Evolutionary conservation across 92 coral and sea anemone genomes (phyloP).

Genomic region (Phenganax stokvisi): DNA sequence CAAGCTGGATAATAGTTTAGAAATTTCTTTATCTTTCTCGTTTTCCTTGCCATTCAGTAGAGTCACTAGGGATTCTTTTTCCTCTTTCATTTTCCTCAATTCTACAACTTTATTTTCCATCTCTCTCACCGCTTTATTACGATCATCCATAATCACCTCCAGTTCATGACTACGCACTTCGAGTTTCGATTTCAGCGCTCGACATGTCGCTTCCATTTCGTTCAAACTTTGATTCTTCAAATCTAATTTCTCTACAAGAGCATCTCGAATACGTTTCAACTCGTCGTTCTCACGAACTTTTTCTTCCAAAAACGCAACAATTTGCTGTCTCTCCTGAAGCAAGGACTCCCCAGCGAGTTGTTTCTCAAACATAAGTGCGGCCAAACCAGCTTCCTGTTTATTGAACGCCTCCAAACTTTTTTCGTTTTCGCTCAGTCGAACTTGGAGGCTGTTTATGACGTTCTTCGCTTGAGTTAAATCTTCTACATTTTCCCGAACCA

Average conservation of each 20-base stretch:
- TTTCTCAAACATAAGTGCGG: slow-evolving; percentile 73
- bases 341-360: slow-evolving; percentile 80
- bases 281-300: slow-evolving; percentile 68
- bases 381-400: slow-evolving; percentile 80
- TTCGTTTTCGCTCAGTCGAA: slow-evolving; percentile 76
- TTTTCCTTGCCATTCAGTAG: slow-evolving; percentile 83
- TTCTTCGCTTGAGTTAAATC: slow-evolving; percentile 52
- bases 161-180: slow-evolving; percentile 72
- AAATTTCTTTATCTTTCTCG: slow-evolving; percentile 81
- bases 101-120: slow-evolving; percentile 70
- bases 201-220: slow-evolving; percentile 57
- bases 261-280: slow-evolving; percentile 80
- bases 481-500: slow-evolving; percentile 47
- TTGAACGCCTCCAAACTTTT: slow-evolving; percentile 66
- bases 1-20: slow-evolving; percentile 76
- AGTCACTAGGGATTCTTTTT: slow-evolving; percentile 67
- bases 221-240: slow-evolving; percentile 67
- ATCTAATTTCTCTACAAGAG: slow-evolving; percentile 75
- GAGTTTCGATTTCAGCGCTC: slow-evolving; percentile 22
- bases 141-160: slow-evolving; percentile 80
- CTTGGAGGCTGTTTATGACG: slow-evolving; percentile 53
- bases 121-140: slow-evolving; percentile 65
- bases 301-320: slow-evolving; percentile 70
- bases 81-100: slow-evolving; percentile 64
- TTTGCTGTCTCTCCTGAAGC: slow-evolving; percentile 76